Conservation (phyloP, 2,797 vertebrate genomes). For the Percopsis omiscomaycus region DNA sequence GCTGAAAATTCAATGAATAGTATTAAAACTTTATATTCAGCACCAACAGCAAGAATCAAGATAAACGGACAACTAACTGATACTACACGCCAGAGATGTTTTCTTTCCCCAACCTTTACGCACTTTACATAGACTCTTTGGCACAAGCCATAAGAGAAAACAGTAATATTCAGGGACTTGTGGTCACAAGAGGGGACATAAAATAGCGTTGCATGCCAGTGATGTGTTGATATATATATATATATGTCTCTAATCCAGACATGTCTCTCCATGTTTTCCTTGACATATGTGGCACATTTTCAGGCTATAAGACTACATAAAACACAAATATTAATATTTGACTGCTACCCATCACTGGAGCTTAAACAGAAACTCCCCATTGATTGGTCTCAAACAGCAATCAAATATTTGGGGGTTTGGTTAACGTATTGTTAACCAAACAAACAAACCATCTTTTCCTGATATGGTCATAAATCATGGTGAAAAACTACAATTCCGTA, state of each 20-base stretch:
- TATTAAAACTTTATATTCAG: conserved; percentile 5
- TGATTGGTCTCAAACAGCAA: not conserved
- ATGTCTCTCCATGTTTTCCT: not conserved
- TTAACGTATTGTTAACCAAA: not conserved
- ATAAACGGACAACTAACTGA: not conserved
- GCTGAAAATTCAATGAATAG: not conserved
- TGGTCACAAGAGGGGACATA: not conserved
- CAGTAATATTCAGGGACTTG: not conserved
- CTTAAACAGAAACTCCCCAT: not conserved
- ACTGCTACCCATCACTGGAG: not conserved
- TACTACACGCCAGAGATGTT: conserved; percentile 5
- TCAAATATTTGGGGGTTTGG: conserved; percentile 2
- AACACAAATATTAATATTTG: not conserved
- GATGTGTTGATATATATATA: not conserved
- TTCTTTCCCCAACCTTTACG: conserved; percentile 7
- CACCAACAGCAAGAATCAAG: conserved; percentile 3
- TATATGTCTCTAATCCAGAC: not conserved
- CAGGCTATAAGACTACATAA: not conserved
- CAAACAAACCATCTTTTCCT: too few relatives aligned
- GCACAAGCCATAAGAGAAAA: conserved; percentile 11
- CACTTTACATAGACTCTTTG: conserved; percentile 7
- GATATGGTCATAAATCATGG: too few relatives aligned
- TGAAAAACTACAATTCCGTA: not conserved
- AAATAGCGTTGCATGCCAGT: conserved; percentile 3
- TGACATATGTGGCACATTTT: not conserved